These are phyloP conservation scores for Catharus fuscescens DNA, from an alignment of 2,113 vertebrate genomes.

Conservation along the genomic window DNA sequence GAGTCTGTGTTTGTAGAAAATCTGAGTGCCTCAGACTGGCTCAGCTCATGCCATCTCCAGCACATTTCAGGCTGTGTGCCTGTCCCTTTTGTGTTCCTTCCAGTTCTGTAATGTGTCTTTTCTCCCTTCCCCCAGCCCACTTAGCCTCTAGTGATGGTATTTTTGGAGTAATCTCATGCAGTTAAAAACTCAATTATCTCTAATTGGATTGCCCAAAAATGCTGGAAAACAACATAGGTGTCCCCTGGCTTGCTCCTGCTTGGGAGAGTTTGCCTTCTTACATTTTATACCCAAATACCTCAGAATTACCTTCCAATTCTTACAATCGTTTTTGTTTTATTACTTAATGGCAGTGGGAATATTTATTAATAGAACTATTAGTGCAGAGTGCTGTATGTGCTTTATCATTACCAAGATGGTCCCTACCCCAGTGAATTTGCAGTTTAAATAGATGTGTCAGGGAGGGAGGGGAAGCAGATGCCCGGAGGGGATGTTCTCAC, in stretches of 20 bases:
- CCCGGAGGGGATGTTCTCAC: neutral
- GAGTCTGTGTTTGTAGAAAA: neutral
- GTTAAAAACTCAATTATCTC: conserved; percentile 21
- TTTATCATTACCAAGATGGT: neutral
- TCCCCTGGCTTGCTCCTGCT: neutral
- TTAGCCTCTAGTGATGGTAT: neutral
- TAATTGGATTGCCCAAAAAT: neutral
- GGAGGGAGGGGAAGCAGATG: conserved; percentile 22
- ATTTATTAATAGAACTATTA: conserved; percentile 3
- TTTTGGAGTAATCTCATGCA: conserved; percentile 5
- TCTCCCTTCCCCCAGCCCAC: neutral
- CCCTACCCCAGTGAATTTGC: neutral
- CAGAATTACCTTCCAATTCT: neutral
- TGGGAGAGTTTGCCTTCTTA: neutral
- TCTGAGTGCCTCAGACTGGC: neutral
- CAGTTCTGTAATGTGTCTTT: neutral
- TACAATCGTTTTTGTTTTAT: neutral
- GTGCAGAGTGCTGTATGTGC: neutral
- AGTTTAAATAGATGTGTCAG: neutral
- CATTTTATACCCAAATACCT: neutral
- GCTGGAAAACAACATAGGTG: neutral
- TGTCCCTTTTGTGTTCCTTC: neutral
- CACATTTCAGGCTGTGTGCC: neutral
- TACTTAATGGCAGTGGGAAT: neutral
- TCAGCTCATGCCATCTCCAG: neutral